phyloP scores from a whole-genome alignment of 2,113 vertebrate species.

The Oxygymnocypris stewartii region DNA sequence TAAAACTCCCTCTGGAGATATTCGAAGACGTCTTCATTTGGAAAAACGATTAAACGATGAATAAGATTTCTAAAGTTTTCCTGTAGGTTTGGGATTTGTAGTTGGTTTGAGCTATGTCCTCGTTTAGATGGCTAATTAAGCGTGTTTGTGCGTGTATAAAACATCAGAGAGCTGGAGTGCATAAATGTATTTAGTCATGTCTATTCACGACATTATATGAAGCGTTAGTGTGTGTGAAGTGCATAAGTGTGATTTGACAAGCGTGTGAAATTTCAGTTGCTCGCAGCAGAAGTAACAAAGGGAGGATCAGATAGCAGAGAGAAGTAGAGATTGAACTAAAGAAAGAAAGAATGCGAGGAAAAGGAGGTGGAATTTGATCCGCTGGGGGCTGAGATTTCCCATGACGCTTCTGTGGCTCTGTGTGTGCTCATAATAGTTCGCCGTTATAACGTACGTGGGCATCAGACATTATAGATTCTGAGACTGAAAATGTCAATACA shows the following conservation, averaged over 20 bases:
- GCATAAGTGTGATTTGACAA: constrained; percentile 44
- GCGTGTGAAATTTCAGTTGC: constrained; percentile 39
- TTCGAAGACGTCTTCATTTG: not conserved
- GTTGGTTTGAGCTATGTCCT: not conserved
- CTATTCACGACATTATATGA: constrained; percentile 24
- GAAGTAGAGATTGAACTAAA: constrained; percentile 32
- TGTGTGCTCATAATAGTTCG: constrained; percentile 33
- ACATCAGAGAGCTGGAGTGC: not conserved
- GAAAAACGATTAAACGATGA: not conserved
- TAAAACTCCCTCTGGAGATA: constrained; percentile 1
- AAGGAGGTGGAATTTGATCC: constrained; percentile 49
- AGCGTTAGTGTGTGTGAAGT: constrained; percentile 31
- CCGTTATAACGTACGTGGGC: constrained; percentile 14
- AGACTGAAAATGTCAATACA: not conserved
- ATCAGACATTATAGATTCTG: not conserved
- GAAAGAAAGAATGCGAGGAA: constrained; percentile 35
- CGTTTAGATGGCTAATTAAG: not conserved
- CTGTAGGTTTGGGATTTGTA: not conserved
- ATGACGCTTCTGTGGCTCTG: constrained; percentile 38
- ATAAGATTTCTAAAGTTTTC: not conserved
- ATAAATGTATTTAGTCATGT: constrained; percentile 21
- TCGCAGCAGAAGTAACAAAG: constrained; percentile 43
- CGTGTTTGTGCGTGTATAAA: not conserved
- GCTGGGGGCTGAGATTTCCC: constrained; percentile 54
- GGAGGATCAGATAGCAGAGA: constrained; percentile 48